These are phyloP conservation scores for Scomber scombrus DNA, from an alignment of 2,113 vertebrate genomes.

Conservation along the genomic window DNA sequence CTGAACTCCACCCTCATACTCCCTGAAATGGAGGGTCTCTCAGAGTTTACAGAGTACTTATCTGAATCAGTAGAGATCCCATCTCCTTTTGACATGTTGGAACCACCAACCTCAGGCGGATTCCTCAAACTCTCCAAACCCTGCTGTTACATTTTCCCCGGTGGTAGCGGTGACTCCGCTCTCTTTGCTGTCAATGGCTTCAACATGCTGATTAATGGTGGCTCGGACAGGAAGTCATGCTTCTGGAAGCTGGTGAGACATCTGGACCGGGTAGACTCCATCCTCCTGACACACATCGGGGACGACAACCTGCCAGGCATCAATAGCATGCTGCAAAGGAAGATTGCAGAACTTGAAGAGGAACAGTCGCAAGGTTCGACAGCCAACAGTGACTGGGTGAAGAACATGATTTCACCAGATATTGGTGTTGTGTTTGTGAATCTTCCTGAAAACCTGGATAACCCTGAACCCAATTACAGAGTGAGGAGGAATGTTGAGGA, in stretches of 20 bases:
- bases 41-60: slow-evolving; percentile 97
- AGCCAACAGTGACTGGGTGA: slow-evolving; percentile 96
- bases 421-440: slow-evolving; percentile 96
- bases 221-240: slow-evolving; percentile 95
- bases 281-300: slow-evolving; percentile 95
- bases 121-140: slow-evolving; percentile 98
- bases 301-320: slow-evolving; percentile 96
- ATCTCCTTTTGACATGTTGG: slow-evolving; percentile 96
- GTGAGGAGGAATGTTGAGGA: slow-evolving; percentile 92
- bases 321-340: slow-evolving; percentile 96
- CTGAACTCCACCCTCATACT: slow-evolving; percentile 93
- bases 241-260: slow-evolving; percentile 98
- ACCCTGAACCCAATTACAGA: slow-evolving; percentile 87
- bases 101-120: slow-evolving; percentile 95
- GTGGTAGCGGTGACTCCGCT: slow-evolving; percentile 93
- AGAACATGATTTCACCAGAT: slow-evolving; percentile 98
- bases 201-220: slow-evolving; percentile 98
- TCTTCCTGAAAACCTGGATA: slow-evolving; percentile 91
- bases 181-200: slow-evolving; percentile 97
- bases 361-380: slow-evolving; percentile 96
- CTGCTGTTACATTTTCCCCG: slow-evolving; percentile 98
- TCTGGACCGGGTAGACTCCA: slow-evolving; percentile 95
- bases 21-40: slow-evolving; percentile 97
- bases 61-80: slow-evolving; percentile 98
- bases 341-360: slow-evolving; percentile 94